Evolutionary conservation across 1,140 invertebrate genomes (phyloP).

Genomic region (Ceratina japonica): DNA sequence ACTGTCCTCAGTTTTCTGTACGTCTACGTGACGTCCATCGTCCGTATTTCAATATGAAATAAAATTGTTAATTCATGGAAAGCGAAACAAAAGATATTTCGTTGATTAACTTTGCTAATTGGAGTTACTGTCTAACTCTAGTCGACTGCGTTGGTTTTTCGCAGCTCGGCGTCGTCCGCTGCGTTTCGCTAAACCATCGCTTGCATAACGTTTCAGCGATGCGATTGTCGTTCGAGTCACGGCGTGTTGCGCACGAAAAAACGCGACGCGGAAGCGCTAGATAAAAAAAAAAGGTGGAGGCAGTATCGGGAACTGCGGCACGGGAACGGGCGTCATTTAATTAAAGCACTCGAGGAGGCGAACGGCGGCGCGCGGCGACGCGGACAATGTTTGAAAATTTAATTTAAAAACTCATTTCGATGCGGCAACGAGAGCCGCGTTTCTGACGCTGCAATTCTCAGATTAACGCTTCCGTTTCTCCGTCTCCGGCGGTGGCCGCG

Average conservation of each 20-base stretch:
- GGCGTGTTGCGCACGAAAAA: background rate
- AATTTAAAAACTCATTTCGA: conserved; percentile 61
- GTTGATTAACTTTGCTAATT: conserved; percentile 1
- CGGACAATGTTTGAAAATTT: conserved; percentile 46
- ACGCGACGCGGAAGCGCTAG: background rate
- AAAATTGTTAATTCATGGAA: too few species aligned
- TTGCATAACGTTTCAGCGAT: background rate
- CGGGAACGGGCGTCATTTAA: conserved; percentile 18
- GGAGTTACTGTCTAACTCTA: background rate
- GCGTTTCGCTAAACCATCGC: background rate
- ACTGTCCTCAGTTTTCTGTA: background rate
- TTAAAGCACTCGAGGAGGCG: conserved; percentile 40
- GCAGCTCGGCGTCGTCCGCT: background rate
- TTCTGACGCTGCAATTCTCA: conserved; percentile 8
- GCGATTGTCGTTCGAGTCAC: background rate
- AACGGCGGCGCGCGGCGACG: background rate
- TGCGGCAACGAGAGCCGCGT: conserved; percentile 10
- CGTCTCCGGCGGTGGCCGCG: background rate
- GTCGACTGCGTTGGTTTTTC: background rate
- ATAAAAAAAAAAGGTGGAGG: background rate
- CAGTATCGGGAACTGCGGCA: background rate
- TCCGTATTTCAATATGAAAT: too few species aligned
- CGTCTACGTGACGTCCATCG: too few species aligned
- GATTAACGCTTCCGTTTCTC: conserved; percentile 36
- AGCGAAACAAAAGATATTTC: too few species aligned